These are phyloP conservation scores for Mobula hypostoma DNA, from an alignment of 2,113 vertebrate genomes.

Conservation along the genomic window DNA sequence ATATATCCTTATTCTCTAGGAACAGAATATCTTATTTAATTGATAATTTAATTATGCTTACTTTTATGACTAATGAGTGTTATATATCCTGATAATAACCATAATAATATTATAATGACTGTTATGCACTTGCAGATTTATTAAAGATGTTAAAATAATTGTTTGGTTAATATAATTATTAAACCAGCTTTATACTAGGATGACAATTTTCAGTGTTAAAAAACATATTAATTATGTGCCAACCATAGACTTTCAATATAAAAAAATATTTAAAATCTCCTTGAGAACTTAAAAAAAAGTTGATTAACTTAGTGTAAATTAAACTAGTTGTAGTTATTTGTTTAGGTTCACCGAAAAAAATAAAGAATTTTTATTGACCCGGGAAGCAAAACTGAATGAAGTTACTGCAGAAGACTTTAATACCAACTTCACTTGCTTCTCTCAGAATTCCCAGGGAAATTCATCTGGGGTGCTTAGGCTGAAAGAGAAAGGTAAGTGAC, in stretches of 20 bases:
- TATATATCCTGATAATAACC: background rate
- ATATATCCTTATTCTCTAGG: background rate
- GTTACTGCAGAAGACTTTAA: constrained; percentile 59
- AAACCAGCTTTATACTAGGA: background rate
- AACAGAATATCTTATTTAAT: background rate
- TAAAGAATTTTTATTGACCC: constrained; percentile 42
- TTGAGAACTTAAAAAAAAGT: too few species aligned
- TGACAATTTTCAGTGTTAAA: background rate
- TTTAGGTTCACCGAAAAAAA: constrained; percentile 31
- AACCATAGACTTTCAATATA: background rate
- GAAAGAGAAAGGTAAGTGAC: constrained; percentile 54
- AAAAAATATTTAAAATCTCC: background rate
- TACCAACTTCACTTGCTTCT: constrained; percentile 63
- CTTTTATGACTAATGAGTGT: background rate
- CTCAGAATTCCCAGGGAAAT: constrained; percentile 65
- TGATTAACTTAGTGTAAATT: background rate
- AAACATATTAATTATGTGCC: background rate
- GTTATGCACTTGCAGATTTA: background rate
- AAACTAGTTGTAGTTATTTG: background rate
- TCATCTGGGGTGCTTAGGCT: constrained; percentile 54
- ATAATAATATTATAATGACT: too few species aligned
- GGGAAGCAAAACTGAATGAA: constrained; percentile 48
- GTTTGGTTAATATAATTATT: background rate
- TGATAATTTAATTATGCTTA: background rate
- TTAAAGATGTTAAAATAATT: background rate